These are phyloP conservation scores for Streptopelia turtur DNA, from an alignment of 2,797 vertebrate genomes.

Conservation along the genomic window DNA sequence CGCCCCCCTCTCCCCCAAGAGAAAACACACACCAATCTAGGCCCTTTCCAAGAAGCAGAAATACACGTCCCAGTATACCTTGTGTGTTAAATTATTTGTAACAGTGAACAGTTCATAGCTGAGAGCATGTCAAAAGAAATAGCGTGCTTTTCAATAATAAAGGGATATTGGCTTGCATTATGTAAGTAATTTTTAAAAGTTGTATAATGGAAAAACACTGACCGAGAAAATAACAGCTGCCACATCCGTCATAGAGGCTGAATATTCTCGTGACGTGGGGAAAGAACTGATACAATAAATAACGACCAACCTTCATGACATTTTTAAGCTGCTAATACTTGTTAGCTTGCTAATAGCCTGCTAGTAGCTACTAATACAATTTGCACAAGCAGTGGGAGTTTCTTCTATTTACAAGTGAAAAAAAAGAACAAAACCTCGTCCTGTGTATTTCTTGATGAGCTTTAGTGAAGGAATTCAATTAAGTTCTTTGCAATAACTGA, in stretches of 20 bases:
- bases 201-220: background rate
- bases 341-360: background rate
- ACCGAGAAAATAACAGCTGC: background rate
- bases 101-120: accelerated
- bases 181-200: background rate
- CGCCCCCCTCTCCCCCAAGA: background rate
- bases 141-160: accelerated
- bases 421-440: background rate
- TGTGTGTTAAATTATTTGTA: background rate
- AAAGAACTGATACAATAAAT: background rate
- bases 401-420: background rate
- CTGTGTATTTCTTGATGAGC: background rate
- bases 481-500: background rate
- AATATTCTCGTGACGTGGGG: background rate
- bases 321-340: background rate
- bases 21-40: background rate
- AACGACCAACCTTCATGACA: background rate
- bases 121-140: background rate
- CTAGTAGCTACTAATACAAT: background rate
- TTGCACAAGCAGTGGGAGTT: background rate
- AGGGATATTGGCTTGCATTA: background rate
- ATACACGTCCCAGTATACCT: background rate
- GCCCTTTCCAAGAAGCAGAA: background rate
- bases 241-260: accelerated
- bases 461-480: background rate